A percentile compares a stretch with the other conserved stretches of the same genome.
Conservation (phyloP, 2,888 invertebrate genomes). For the Drosophila infuscata region DNA sequence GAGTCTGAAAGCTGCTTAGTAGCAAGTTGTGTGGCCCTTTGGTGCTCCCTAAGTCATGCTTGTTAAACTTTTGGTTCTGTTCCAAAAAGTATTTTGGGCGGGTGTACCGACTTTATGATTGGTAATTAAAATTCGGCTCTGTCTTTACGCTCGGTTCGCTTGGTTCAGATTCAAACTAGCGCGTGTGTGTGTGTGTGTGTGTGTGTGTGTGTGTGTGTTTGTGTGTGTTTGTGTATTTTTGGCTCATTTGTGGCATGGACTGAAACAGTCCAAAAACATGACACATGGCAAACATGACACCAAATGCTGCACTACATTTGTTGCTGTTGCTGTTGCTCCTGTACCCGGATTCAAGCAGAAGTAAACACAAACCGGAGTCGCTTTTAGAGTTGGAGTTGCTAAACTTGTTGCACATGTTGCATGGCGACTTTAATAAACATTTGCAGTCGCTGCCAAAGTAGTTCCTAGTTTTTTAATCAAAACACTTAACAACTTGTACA, state of each 20-base stretch:
- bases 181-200: background rate
- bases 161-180: conserved; percentile 7
- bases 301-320: conserved; percentile 73
- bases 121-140: conserved; percentile 62
- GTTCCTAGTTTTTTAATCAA: conserved; percentile 68
- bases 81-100: conserved; percentile 76
- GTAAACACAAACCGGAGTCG: conserved; percentile 62
- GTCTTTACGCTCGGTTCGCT: conserved; percentile 57
- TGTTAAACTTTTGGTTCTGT: conserved; percentile 77
- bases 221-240: conserved; percentile 11
- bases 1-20: conserved; percentile 8
- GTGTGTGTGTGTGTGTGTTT: conserved; percentile 6
- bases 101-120: conserved; percentile 52
- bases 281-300: conserved; percentile 54
- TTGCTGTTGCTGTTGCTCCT: conserved; percentile 49
- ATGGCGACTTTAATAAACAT: conserved; percentile 55
- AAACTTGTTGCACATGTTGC: conserved; percentile 76
- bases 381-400: conserved; percentile 59
- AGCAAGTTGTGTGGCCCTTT: conserved; percentile 12
- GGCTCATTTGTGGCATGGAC: conserved; percentile 31
- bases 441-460: conserved; percentile 43
- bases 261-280: conserved; percentile 55
- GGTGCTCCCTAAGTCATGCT: conserved; percentile 60
- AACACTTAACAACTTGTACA: conserved; percentile 79
- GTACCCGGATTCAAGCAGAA: conserved; percentile 66